phyloP scores from a whole-genome alignment of 2,888 invertebrate species.

The Nomada fabriciana region DNA sequence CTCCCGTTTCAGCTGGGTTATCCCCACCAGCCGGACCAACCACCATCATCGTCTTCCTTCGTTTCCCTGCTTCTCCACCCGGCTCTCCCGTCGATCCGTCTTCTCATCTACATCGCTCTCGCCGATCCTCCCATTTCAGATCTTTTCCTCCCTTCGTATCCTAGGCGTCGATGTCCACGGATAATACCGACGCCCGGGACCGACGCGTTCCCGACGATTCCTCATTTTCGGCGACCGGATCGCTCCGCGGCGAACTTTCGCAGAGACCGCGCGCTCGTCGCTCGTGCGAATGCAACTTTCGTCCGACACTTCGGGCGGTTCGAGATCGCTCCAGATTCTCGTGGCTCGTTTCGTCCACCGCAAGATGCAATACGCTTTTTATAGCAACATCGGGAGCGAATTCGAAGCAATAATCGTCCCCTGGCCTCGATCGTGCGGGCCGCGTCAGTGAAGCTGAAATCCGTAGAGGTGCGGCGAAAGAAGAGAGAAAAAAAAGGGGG shows the following conservation, averaged over 20 bases:
- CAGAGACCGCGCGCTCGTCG: no score
- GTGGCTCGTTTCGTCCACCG: slow-evolving; percentile 62
- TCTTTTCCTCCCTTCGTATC: not conserved
- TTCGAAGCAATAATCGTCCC: slow-evolving; percentile 77
- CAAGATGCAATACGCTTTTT: slow-evolving; percentile 78
- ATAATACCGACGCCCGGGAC: slow-evolving; percentile 13
- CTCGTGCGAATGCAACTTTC: no score
- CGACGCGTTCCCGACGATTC: slow-evolving; percentile 20
- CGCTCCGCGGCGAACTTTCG: no score
- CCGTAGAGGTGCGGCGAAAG: slow-evolving; percentile 42
- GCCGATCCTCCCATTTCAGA: not conserved
- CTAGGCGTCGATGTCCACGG: slow-evolving; percentile 19
- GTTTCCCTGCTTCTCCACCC: slow-evolving; percentile 36
- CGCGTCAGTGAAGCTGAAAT: slow-evolving; percentile 46
- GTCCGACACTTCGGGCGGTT: no score
- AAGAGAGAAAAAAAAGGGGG: slow-evolving; percentile 32
- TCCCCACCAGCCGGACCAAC: slow-evolving; percentile 45
- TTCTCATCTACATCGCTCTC: slow-evolving; percentile 16
- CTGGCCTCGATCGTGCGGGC: slow-evolving; percentile 16
- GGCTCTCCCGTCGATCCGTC: slow-evolving; percentile 40
- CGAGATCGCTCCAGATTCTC: slow-evolving; percentile 11
- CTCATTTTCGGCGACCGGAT: no score
- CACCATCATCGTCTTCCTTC: slow-evolving; percentile 9
- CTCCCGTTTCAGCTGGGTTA: slow-evolving; percentile 57
- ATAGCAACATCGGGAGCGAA: slow-evolving; percentile 77